phyloP scores from a whole-genome alignment of 2,888 invertebrate species.

The Meandrusa payeni region DNA sequence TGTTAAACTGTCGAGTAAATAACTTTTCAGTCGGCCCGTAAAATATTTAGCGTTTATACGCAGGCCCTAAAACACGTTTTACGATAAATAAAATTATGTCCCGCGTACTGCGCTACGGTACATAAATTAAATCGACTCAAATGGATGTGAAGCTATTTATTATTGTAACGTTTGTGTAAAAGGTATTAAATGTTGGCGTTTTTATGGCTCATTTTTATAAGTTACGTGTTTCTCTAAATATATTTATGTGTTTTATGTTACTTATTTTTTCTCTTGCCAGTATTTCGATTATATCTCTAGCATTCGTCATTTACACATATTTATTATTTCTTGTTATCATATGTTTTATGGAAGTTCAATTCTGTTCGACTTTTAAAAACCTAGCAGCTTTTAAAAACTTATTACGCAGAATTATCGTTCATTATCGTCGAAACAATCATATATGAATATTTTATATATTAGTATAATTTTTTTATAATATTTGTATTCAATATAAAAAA shows the following conservation, averaged over 20 bases:
- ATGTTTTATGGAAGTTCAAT: no score
- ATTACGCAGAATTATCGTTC: no score
- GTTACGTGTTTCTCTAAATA: constrained; percentile 4
- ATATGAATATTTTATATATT: no score
- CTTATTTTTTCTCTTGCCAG: no score
- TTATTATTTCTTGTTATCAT: no score
- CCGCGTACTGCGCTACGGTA: constrained; percentile 5
- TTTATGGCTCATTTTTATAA: constrained; percentile 8
- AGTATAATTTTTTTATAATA: no score
- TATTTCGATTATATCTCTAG: no score
- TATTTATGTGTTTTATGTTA: constrained; percentile 6
- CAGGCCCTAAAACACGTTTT: constrained; percentile 16
- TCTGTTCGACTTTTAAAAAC: no score
- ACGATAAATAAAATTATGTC: constrained; percentile 23
- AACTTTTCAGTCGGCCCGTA: constrained; percentile 8
- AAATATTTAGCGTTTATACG: constrained; percentile 6
- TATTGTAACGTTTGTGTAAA: constrained; percentile 8
- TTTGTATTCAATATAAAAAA: no score
- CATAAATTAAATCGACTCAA: constrained; percentile 22
- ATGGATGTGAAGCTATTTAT: constrained; percentile 21
- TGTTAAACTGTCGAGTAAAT: constrained; percentile 6
- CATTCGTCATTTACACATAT: no score
- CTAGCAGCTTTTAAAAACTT: no score
- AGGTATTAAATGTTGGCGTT: constrained; percentile 8
- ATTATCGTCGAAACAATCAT: no score